Conservation (phyloP, 2,888 invertebrate species). For the Trachelus iudaicus region DNA sequence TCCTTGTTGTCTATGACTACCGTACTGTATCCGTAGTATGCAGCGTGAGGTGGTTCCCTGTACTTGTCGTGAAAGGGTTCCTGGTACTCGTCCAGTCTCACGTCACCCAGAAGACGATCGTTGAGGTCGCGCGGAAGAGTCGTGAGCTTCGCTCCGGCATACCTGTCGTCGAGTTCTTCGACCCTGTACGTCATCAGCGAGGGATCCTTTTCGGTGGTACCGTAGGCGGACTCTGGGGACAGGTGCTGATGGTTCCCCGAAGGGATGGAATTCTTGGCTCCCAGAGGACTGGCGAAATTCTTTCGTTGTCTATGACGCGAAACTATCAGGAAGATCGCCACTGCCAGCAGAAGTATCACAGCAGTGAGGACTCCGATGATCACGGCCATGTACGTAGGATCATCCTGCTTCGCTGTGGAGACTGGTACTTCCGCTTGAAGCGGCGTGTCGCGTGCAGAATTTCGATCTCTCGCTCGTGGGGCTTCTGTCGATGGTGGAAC, state of each 20-base stretch:
- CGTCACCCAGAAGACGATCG: slow-evolving; percentile 62
- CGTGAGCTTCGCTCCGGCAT: slow-evolving; percentile 60
- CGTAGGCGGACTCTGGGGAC: slow-evolving; percentile 69
- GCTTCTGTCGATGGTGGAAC: slow-evolving; percentile 62
- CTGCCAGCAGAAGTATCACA: slow-evolving; percentile 70
- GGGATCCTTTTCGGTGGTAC: slow-evolving; percentile 68
- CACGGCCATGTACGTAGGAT: slow-evolving; percentile 69
- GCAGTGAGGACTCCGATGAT: slow-evolving; percentile 71
- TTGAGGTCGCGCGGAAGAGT: slow-evolving; percentile 61
- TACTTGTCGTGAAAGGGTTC: slow-evolving; percentile 65
- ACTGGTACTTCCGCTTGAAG: slow-evolving; percentile 61
- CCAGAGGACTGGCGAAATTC: slow-evolving; percentile 66
- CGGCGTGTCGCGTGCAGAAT: slow-evolving; percentile 52
- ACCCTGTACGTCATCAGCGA: slow-evolving; percentile 69
- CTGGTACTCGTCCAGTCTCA: slow-evolving; percentile 63
- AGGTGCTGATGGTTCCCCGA: slow-evolving; percentile 64
- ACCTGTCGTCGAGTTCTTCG: slow-evolving; percentile 71
- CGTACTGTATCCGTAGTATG: slow-evolving; percentile 64
- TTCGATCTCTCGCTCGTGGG: slow-evolving; percentile 53
- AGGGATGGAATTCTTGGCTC: slow-evolving; percentile 65
- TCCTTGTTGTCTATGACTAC: slow-evolving; percentile 65
- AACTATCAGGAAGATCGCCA: slow-evolving; percentile 70
- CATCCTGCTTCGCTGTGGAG: slow-evolving; percentile 66
- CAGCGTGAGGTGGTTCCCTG: slow-evolving; percentile 60
- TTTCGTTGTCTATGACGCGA: slow-evolving; percentile 68